These are phyloP conservation scores for Eubasilissa splendida DNA, from an alignment of 2,888 invertebrate genomes.

Conservation along the genomic window DNA sequence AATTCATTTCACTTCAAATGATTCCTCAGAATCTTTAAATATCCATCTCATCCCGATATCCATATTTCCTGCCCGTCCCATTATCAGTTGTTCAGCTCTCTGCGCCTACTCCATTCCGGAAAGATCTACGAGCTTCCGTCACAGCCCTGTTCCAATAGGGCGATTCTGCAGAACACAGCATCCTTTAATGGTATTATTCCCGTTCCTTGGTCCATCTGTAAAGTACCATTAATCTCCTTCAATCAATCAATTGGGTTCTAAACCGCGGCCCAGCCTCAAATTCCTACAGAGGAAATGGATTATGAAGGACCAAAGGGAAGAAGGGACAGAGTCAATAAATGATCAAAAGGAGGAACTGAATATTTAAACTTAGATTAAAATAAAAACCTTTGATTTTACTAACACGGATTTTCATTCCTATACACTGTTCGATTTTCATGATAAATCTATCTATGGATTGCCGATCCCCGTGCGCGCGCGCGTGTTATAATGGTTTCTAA, in stretches of 20 bases:
- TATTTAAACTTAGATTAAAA: too few species aligned
- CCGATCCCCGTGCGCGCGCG: too few species aligned
- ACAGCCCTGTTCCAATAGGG: neutral
- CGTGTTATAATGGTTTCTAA: too few species aligned
- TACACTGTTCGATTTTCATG: too few species aligned
- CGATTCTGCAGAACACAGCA: slow-evolving; percentile 1
- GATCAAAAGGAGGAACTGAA: too few species aligned
- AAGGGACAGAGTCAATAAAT: neutral
- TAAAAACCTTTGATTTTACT: too few species aligned
- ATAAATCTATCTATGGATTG: too few species aligned
- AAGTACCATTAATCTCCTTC: slow-evolving; percentile 8
- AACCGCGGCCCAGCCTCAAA: slow-evolving; percentile 22
- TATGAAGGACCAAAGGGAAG: neutral
- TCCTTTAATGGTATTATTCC: slow-evolving; percentile 24
- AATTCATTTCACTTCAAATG: too few species aligned
- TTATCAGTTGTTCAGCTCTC: neutral
- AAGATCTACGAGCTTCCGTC: slow-evolving; percentile 5
- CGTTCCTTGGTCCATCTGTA: slow-evolving; percentile 9
- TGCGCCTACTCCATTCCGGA: neutral
- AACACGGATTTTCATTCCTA: too few species aligned
- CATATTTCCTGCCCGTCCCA: neutral
- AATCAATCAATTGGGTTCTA: slow-evolving; percentile 29
- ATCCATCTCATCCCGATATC: neutral
- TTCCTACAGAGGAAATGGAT: neutral
- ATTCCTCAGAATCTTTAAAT: too few species aligned